phyloP scores from a whole-genome alignment of 2,113 vertebrate genomes.

The Paramisgurnus dabryanus region DNA sequence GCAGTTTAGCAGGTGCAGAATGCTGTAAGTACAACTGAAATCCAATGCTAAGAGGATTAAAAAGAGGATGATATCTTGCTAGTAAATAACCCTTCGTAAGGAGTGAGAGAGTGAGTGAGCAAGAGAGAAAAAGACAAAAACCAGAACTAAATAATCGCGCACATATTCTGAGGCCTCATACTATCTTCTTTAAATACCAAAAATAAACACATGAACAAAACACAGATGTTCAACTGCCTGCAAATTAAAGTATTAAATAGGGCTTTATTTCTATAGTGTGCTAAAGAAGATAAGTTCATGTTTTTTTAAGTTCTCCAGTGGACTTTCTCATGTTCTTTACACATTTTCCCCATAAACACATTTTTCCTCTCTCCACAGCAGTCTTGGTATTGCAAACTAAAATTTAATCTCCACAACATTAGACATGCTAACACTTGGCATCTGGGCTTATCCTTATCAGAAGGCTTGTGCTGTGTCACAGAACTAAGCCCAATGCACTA shows the following conservation, averaged over 20 bases:
- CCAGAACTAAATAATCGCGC: slow-evolving; percentile 23
- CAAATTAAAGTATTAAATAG: slow-evolving; percentile 72
- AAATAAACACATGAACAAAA: slow-evolving; percentile 60
- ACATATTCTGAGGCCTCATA: slow-evolving; percentile 39
- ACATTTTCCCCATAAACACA: slow-evolving; percentile 7
- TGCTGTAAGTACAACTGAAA: slow-evolving; percentile 80
- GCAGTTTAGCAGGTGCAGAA: slow-evolving; percentile 80
- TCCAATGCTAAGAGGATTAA: slow-evolving; percentile 83
- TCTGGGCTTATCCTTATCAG: background rate
- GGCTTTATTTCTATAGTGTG: slow-evolving; percentile 68
- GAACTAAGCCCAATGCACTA: background rate
- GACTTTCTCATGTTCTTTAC: background rate
- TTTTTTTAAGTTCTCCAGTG: slow-evolving; percentile 59
- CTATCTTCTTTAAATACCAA: slow-evolving; percentile 40
- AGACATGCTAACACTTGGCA: background rate
- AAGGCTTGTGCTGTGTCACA: background rate
- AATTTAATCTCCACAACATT: background rate
- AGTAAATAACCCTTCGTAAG: slow-evolving; percentile 80
- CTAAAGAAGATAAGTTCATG: slow-evolving; percentile 67
- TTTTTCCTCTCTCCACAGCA: background rate
- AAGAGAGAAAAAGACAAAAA: slow-evolving; percentile 50
- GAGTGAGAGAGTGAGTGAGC: slow-evolving; percentile 65
- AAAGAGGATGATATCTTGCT: slow-evolving; percentile 78
- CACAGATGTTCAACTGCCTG: slow-evolving; percentile 74
- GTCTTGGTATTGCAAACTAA: background rate